Base-by-base conservation (phyloP, 2,888 invertebrate genomes). In the Aphidoletes aphidimyza region DNA sequence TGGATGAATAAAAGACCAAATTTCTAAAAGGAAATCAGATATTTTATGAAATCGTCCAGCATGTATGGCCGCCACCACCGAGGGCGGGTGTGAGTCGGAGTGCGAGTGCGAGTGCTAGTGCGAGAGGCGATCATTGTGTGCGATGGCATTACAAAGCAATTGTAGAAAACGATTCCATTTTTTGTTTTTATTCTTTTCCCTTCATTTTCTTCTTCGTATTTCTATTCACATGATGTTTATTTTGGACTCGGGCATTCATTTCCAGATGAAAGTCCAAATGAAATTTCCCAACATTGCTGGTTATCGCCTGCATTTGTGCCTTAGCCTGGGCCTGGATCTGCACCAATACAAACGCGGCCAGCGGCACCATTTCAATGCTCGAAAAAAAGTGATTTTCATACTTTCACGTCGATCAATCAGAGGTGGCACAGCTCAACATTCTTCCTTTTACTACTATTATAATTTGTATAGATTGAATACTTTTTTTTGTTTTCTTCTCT, bases 11-110 rank as follows among this genome's bases (percentile, higher is more conserved):
- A 69, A 69, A 69, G 69, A 69, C 69, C 69, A 69, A 69, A 69
- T 69, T 69, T 69, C 69, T 69, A 69, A 69, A 69, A 69, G 69
- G 69, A 69, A 69, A 69, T 69, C 69, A 69, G 69, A 69, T 69
- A 69, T 69, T 69, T 69, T 69, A 69, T 69, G 69, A 69, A 69
- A 69, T 69, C 30, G 69, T 69, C 17, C 26, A 30, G 69, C 69
- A 30, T 69, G 22, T 54, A 69, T 69, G 30, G 42, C 42, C 42
- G 42, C 2, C 26, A 14, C 8, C 9, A 26, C 2, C 30, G 69
- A 17, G 47, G 17, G 17, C 8, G 17, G 11, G 39, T 39, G 47
- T 47, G 47, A 14, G 17, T 47, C 6, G 39, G 39, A 14, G 54
- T 54, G 54, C 22, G 22, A 69, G 69, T n/a, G 11, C 6, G 69